These are phyloP conservation scores for Anarhynchus alexandrinus DNA, from an alignment of 2,113 vertebrate genomes.

Conservation along the genomic window DNA sequence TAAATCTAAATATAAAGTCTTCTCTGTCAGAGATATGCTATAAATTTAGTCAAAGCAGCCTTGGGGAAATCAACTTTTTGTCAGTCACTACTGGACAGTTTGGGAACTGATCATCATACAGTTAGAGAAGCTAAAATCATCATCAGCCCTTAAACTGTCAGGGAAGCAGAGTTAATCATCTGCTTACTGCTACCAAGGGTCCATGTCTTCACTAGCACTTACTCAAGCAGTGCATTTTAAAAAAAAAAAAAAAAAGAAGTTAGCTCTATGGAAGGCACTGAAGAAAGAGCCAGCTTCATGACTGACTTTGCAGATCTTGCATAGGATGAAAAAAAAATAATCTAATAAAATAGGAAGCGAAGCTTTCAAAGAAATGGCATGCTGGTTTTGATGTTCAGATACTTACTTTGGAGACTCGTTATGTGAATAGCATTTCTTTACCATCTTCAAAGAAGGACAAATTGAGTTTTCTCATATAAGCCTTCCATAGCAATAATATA, in stretches of 20 bases:
- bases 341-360: background rate
- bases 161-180: background rate
- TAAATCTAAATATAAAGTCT: background rate
- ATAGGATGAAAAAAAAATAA: background rate
- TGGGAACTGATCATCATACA: background rate
- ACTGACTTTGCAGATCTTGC: background rate
- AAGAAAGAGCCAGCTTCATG: background rate
- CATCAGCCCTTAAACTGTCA: background rate
- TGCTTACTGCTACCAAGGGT: background rate
- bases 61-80: constrained; percentile 52
- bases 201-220: background rate
- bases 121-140: background rate
- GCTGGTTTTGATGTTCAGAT: background rate
- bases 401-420: background rate
- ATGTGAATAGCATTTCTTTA: background rate
- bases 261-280: background rate
- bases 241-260: background rate
- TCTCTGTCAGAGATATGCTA: background rate
- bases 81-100: background rate
- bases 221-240: background rate
- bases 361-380: background rate
- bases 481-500: background rate
- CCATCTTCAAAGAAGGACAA: background rate
- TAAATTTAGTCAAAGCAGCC: constrained; percentile 16
- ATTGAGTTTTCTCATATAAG: background rate